Evolutionary conservation across 2,888 invertebrate genomes (phyloP).

Genomic region (Eupeodes luniger): DNA sequence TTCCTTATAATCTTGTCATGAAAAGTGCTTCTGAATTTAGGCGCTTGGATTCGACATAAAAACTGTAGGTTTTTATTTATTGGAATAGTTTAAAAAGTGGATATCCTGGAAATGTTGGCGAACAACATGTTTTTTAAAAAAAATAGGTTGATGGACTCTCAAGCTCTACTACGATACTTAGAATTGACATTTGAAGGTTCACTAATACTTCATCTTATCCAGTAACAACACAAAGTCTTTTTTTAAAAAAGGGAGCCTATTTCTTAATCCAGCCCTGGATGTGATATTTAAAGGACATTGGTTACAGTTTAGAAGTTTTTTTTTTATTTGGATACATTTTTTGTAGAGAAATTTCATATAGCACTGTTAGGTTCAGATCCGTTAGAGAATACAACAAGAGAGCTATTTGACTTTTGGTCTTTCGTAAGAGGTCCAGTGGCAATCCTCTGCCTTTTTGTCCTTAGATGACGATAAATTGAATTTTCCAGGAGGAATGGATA

Average conservation of each 20-base stretch:
- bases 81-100: too few relatives aligned
- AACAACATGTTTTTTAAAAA: too few relatives aligned
- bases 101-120: too few relatives aligned
- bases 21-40: too few relatives aligned
- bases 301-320: conserved; percentile 21
- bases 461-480: conserved; percentile 70
- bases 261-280: conserved; percentile 17
- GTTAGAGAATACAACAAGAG: conserved; percentile 24
- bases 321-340: conserved; percentile 3
- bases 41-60: too few relatives aligned
- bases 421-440: conserved; percentile 40
- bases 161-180: too few relatives aligned
- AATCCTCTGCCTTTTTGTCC: conserved; percentile 48
- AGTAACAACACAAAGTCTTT: not conserved
- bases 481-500: conserved; percentile 69
- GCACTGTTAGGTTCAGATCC: conserved; percentile 34
- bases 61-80: too few relatives aligned
- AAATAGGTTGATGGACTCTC: too few relatives aligned
- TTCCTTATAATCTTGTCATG: too few relatives aligned
- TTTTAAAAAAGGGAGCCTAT: not conserved
- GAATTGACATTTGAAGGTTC: not conserved
- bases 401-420: conserved; percentile 66
- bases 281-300: conserved; percentile 27
- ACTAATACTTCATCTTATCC: not conserved
- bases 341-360: not conserved